These are phyloP conservation scores for Sipunculus nudus DNA, from an alignment of 2,888 invertebrate species.

Conservation along the genomic window DNA sequence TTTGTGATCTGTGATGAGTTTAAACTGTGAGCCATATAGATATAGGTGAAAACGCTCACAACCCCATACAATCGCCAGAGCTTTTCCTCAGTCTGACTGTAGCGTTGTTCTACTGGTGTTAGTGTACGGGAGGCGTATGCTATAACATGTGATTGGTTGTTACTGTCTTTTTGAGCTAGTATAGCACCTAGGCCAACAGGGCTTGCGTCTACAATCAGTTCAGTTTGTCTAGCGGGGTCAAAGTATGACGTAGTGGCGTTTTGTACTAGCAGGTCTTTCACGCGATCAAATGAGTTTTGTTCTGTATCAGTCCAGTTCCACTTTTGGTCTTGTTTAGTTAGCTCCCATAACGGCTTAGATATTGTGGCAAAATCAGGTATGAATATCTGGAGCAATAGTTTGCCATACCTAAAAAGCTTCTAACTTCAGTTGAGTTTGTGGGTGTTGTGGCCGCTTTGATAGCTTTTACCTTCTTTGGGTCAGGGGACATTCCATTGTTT, in stretches of 20 bases:
- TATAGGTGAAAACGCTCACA: slow-evolving; percentile 7
- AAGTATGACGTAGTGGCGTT: slow-evolving; percentile 32
- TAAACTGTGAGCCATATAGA: slow-evolving; percentile 7
- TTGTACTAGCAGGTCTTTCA: slow-evolving; percentile 7
- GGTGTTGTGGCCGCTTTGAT: slow-evolving; percentile 35
- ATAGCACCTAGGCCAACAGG: slow-evolving; percentile 42
- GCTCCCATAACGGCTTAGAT: slow-evolving; percentile 37
- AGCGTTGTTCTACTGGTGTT: slow-evolving; percentile 1
- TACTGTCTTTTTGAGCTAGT: slow-evolving; percentile 35
- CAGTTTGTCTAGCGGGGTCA: slow-evolving; percentile 24
- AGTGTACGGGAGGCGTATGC: not conserved
- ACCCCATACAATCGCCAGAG: slow-evolving; percentile 2
- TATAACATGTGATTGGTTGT: not conserved
- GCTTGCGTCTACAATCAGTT: slow-evolving; percentile 39
- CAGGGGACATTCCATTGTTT: slow-evolving; percentile 19
- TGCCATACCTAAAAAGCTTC: slow-evolving; percentile 41
- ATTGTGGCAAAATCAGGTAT: slow-evolving; percentile 39
- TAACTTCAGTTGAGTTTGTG: slow-evolving; percentile 34
- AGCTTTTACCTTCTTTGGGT: slow-evolving; percentile 38
- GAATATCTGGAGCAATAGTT: slow-evolving; percentile 41
- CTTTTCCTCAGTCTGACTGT: slow-evolving; percentile 16
- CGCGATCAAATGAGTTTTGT: slow-evolving; percentile 30
- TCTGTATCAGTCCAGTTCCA: slow-evolving; percentile 37
- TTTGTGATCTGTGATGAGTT: slow-evolving; percentile 9
- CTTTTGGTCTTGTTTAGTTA: slow-evolving; percentile 31